Evolutionary conservation across 2,888 invertebrate genomes (phyloP).

Genomic region (Andrena praecox): DNA sequence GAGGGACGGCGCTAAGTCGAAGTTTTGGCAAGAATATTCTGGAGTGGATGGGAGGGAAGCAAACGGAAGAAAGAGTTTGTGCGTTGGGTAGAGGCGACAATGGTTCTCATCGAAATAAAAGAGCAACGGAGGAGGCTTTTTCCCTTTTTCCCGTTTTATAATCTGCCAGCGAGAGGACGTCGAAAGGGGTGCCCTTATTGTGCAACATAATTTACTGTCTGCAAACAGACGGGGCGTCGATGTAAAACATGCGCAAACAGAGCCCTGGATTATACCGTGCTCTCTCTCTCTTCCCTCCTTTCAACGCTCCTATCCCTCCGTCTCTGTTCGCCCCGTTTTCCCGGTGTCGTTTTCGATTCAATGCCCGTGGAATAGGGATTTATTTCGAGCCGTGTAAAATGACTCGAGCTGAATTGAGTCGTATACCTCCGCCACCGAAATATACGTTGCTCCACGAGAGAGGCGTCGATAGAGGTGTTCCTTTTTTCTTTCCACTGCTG

Average conservation of each 20-base stretch:
- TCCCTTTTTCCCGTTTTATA: constrained; percentile 79
- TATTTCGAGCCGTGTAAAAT: constrained; percentile 78
- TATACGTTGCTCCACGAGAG: constrained; percentile 44
- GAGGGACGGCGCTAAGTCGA: fast-evolving
- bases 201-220: constrained; percentile 84
- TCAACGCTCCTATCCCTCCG: neutral
- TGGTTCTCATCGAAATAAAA: constrained; percentile 64
- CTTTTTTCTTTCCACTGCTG: neutral
- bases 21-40: neutral
- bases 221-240: constrained; percentile 82
- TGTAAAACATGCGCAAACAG: constrained; percentile 77
- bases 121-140: constrained; percentile 69
- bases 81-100: neutral
- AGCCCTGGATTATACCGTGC: constrained; percentile 52
- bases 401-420: constrained; percentile 77
- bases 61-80: neutral
- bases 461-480: constrained; percentile 24
- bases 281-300: constrained; percentile 31
- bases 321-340: constrained; percentile 22
- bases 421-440: constrained; percentile 58
- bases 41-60: neutral
- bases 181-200: constrained; percentile 82
- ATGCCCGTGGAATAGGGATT: constrained; percentile 69
- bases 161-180: constrained; percentile 76
- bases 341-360: constrained; percentile 71